Conservation (phyloP, 1,140 invertebrate genomes). For the Callitettix versicolor region DNA sequence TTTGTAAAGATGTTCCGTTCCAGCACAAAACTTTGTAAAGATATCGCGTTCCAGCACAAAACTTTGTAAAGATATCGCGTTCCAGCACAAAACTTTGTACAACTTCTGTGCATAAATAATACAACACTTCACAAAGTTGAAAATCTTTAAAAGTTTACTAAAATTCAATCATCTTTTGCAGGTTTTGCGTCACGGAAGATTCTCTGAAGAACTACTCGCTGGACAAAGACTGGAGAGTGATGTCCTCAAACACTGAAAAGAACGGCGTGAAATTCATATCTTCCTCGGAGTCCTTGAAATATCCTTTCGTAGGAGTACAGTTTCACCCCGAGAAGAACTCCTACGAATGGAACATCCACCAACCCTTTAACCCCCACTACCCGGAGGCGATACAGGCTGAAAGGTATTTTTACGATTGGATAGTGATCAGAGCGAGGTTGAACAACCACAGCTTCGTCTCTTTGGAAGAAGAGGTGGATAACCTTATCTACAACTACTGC, state of each 20-base stretch:
- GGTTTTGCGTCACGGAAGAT: constrained; percentile 5
- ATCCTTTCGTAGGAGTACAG: constrained; percentile 75
- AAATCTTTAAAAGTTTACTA: too few relatives aligned
- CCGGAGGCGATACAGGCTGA: constrained; percentile 7
- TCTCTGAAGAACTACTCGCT: neutral
- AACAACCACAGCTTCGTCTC: constrained; percentile 14
- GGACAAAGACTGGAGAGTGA: constrained; percentile 44
- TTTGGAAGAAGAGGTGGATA: constrained; percentile 11
- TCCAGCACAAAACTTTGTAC: too few relatives aligned
- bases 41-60: too few relatives aligned
- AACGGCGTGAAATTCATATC: constrained; percentile 56
- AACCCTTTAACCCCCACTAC: constrained; percentile 21
- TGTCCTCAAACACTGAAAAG: constrained; percentile 56
- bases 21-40: too few relatives aligned
- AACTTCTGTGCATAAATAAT: too few relatives aligned
- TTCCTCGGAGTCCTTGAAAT: constrained; percentile 48
- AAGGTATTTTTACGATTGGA: constrained; percentile 18
- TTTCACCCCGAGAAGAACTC: constrained; percentile 86
- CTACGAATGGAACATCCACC: constrained; percentile 60
- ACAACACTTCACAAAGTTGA: too few relatives aligned
- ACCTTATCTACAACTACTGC: constrained; percentile 22
- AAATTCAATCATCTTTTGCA: too few relatives aligned
- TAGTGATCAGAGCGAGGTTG: constrained; percentile 9
- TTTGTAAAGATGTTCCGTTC: too few relatives aligned
- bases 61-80: too few relatives aligned